Evolutionary conservation across 2,113 vertebrate genomes (phyloP), one percentile per base, ranked within the genome.

Genomic region (Megaptera novaeangliae): DNA sequence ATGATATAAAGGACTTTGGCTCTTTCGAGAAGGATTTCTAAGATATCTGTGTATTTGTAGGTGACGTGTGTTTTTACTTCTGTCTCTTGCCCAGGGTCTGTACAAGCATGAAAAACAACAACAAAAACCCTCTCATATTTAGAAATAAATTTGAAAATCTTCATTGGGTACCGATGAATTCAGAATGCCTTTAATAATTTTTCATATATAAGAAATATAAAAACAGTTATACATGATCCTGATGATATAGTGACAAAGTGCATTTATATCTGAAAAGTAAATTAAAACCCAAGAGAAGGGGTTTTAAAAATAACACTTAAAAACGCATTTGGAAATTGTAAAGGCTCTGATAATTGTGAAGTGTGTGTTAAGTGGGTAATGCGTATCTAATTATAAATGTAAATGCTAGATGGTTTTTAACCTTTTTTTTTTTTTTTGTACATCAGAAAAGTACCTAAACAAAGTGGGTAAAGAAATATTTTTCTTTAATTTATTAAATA

Each of bases 341-440:
- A 94, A 71, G 29, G 41, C 46, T 90, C 31, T 75, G 36, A 71
- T 91, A 84, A 88, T 66, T 57, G 23, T 80, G 80, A 92, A 91
- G 88, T 64, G 57, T 57, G 64, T 71, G 69, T 88, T 83, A 94
- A 96, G 97, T 93, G 78, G 68, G 25, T 74, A 82, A 96, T 52
- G 49, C 64, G 44, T 72, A 66, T 87, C 87, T 96, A 91, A 97
- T 95, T 95, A 91, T 46, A 90, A 74, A 81, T 68, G 55, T 83
- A 96, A 88, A 95, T 75, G 81, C n/a, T 84, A 69, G 95, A 78
- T 89, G 90, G 36, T 55, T 97, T 97, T 91, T 91, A 94, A 78
- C 64, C 44, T 80, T 75, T 23, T 74, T 87, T 34, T 66, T 57
- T 66, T 66, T 57, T 66, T 57, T 52, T 23, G 6, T 88, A 12